Percentiles rank a stretch among this genome's conserved stretches.
phyloP scores from a whole-genome alignment of 2,113 vertebrate genomes.

The Geococcyx californianus region DNA sequence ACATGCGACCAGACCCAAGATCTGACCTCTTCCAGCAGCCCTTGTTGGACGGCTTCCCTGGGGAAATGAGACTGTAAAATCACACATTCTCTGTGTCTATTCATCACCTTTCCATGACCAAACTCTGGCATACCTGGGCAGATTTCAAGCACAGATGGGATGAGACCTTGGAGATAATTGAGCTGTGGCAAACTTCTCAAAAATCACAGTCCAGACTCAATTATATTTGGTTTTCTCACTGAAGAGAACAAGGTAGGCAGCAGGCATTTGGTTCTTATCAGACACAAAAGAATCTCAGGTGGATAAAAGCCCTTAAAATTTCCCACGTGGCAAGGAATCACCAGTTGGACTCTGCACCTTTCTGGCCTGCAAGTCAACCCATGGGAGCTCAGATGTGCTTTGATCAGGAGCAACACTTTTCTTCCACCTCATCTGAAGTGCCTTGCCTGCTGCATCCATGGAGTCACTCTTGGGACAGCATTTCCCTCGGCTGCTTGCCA shows the following conservation, averaged over 20 bases:
- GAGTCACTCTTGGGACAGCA: neutral
- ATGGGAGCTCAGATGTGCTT: too few species aligned
- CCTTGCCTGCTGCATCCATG: accelerated
- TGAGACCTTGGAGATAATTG: neutral
- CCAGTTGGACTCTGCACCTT: neutral
- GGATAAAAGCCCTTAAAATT: neutral
- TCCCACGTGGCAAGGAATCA: neutral
- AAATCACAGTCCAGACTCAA: neutral
- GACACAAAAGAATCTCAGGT: neutral
- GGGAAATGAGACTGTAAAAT: conserved; percentile 16
- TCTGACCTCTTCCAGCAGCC: neutral
- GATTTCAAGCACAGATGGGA: conserved; percentile 34
- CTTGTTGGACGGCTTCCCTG: neutral
- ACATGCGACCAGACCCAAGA: neutral
- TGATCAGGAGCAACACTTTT: neutral
- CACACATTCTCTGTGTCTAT: neutral
- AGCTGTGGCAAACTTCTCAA: neutral
- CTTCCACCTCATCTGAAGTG: neutral
- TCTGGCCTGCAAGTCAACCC: neutral
- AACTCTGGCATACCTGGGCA: neutral
- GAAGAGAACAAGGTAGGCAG: neutral
- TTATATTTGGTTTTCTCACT: neutral
- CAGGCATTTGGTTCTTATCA: neutral
- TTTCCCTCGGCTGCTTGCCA: neutral
- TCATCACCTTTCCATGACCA: neutral